A percentile compares a stretch with the other conserved stretches of the same genome.
phyloP scores from a whole-genome alignment of 2,797 vertebrate genomes.

The Gymnoscopelus braueri region DNA sequence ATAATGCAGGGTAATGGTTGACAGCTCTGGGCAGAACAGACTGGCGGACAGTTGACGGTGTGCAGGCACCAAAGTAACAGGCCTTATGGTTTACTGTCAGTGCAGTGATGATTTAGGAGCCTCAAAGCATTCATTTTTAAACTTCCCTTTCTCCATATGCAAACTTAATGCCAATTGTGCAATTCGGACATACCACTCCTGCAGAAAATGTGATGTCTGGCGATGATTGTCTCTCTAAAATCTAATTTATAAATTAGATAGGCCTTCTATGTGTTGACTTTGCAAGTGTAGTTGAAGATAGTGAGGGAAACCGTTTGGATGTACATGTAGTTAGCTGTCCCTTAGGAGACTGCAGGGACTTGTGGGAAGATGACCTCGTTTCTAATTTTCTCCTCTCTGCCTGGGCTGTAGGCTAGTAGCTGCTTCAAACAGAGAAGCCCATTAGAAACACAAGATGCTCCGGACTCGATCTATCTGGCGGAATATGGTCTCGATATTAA shows the following conservation, averaged over 20 bases:
- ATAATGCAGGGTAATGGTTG: constrained; percentile 77
- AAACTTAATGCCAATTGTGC: constrained; percentile 56
- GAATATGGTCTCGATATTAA: constrained; percentile 20
- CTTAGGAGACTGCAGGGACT: constrained; percentile 75
- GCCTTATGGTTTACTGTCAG: constrained; percentile 61
- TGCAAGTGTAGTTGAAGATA: constrained; percentile 37
- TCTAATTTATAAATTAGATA: constrained; percentile 31
- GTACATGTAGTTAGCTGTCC: constrained; percentile 69
- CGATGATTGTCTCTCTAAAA: constrained; percentile 23
- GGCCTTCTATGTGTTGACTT: constrained; percentile 34
- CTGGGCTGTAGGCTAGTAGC: constrained; percentile 60
- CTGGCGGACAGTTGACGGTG: constrained; percentile 54
- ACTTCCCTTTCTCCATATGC: constrained; percentile 47
- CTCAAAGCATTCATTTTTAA: constrained; percentile 76
- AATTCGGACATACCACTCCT: constrained; percentile 35
- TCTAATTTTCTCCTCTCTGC: constrained; percentile 75
- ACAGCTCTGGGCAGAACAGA: constrained; percentile 62
- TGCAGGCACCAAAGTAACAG: constrained; percentile 52
- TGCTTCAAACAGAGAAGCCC: constrained; percentile 53
- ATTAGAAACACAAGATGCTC: constrained; percentile 26
- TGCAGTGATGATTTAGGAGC: constrained; percentile 39
- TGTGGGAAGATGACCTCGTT: constrained; percentile 83
- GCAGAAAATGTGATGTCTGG: constrained; percentile 21
- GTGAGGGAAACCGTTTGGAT: constrained; percentile 65
- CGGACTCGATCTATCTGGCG: constrained; percentile 25